Percentiles rank a stretch among this genome's conserved stretches.
These are phyloP conservation scores for Protonemura montana DNA, from an alignment of 2,888 invertebrate genomes.

Conservation along the genomic window DNA sequence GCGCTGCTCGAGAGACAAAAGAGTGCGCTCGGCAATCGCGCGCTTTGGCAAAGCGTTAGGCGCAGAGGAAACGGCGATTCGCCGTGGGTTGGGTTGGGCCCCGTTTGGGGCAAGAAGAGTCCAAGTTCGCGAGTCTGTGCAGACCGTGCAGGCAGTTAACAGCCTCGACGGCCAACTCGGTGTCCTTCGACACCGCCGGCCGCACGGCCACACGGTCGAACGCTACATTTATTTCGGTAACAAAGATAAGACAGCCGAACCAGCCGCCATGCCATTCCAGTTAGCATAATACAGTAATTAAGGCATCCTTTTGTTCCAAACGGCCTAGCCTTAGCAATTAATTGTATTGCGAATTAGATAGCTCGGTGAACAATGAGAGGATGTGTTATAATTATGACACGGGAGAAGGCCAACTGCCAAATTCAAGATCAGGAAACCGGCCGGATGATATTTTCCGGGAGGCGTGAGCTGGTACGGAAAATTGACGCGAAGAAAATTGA, in stretches of 20 bases:
- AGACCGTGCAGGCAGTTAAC: too few species aligned
- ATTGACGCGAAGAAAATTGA: not conserved
- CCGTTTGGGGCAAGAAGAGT: not conserved
- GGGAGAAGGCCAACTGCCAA: slow-evolving; percentile 7
- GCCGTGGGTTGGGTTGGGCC: slow-evolving; percentile 16
- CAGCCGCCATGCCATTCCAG: slow-evolving; percentile 1
- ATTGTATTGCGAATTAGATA: not conserved
- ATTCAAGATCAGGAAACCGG: slow-evolving; percentile 12
- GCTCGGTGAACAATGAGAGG: not conserved
- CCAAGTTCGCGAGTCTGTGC: too few species aligned
- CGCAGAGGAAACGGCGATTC: slow-evolving; percentile 13
- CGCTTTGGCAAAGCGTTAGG: not conserved
- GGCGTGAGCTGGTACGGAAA: not conserved
- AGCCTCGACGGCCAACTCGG: not conserved
- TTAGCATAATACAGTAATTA: slow-evolving; percentile 12
- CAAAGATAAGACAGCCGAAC: not conserved
- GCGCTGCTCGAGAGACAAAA: not conserved
- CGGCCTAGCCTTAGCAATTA: not conserved
- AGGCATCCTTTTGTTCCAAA: not conserved
- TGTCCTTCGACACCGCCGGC: slow-evolving; percentile 10
- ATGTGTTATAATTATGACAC: slow-evolving; percentile 3
- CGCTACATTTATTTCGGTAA: slow-evolving; percentile 34
- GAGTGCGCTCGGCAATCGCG: not conserved
- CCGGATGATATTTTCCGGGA: not conserved
- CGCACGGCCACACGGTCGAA: not conserved